phyloP scores from a whole-genome alignment of 2,888 invertebrate genomes.

The Chrysolina haemoptera region DNA sequence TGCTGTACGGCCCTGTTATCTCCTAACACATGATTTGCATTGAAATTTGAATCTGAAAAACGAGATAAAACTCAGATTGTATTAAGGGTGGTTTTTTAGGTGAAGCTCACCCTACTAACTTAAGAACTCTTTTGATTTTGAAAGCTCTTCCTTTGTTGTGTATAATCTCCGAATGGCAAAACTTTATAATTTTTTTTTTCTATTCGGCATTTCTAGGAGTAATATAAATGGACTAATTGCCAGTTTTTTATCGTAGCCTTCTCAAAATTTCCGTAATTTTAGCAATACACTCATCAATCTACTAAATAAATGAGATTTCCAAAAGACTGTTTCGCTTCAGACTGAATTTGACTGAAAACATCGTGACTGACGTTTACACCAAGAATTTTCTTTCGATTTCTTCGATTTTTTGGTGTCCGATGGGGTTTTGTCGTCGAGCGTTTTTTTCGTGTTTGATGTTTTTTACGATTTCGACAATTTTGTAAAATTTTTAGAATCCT shows the following conservation, averaged over 20 bases:
- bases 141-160: too few species aligned
- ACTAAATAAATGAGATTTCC: conserved; percentile 57
- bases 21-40: too few species aligned
- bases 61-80: too few species aligned
- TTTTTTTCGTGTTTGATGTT: conserved; percentile 58
- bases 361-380: conserved; percentile 64
- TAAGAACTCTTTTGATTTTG: too few species aligned
- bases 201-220: conserved; percentile 54
- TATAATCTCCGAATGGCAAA: too few species aligned
- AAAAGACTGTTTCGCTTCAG: conserved; percentile 65
- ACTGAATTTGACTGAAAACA: conserved; percentile 63
- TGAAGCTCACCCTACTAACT: too few species aligned
- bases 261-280: conserved; percentile 29
- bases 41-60: too few species aligned
- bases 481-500: conserved; percentile 58
- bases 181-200: too few species aligned
- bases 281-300: conserved; percentile 60
- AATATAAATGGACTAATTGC: too few species aligned
- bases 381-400: conserved; percentile 51
- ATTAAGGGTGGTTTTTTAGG: too few species aligned
- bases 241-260: conserved; percentile 51
- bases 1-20: too few species aligned
- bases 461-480: conserved; percentile 60
- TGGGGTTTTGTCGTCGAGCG: conserved; percentile 50
- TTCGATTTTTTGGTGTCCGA: conserved; percentile 54